A percentile compares a stretch with the other conserved stretches of the same genome.
These are phyloP conservation scores for Cotesia glomerata DNA, from an alignment of 1,140 invertebrate genomes.

Conservation along the genomic window DNA sequence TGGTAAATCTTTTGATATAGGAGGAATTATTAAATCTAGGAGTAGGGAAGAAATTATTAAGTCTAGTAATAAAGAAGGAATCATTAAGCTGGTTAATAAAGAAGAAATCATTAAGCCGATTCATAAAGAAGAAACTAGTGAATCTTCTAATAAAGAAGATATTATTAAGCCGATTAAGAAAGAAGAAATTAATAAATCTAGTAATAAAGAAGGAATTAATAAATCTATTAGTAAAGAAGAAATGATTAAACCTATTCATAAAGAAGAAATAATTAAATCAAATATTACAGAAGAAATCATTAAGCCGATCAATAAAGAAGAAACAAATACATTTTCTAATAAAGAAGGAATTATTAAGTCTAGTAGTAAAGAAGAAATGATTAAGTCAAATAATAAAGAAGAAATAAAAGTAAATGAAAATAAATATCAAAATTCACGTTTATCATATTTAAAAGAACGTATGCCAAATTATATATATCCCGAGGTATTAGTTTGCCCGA, in stretches of 20 bases:
- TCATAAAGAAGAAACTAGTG: no score
- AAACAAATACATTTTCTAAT: no score
- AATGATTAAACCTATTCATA: background rate
- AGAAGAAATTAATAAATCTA: background rate
- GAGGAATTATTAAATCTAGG: no score
- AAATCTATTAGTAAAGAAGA: background rate
- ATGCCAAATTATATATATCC: slow-evolving; percentile 47
- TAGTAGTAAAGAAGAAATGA: background rate
- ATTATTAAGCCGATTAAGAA: no score
- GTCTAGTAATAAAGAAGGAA: background rate
- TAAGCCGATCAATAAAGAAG: no score
- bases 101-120: background rate
- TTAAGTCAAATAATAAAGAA: background rate
- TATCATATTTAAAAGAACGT: slow-evolving; percentile 42
- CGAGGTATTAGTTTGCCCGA: slow-evolving; percentile 19
- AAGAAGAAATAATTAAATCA: background rate
- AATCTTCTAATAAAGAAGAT: no score
- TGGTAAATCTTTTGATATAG: no score
- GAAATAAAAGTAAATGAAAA: background rate
- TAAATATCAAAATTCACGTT: background rate
- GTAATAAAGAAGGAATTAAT: background rate
- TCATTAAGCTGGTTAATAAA: background rate
- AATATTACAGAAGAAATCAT: background rate
- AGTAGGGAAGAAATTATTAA: background rate
- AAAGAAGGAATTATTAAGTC: background rate